These are phyloP conservation scores for Thymelicus sylvestris DNA, from an alignment of 2,888 invertebrate species.

Conservation along the genomic window DNA sequence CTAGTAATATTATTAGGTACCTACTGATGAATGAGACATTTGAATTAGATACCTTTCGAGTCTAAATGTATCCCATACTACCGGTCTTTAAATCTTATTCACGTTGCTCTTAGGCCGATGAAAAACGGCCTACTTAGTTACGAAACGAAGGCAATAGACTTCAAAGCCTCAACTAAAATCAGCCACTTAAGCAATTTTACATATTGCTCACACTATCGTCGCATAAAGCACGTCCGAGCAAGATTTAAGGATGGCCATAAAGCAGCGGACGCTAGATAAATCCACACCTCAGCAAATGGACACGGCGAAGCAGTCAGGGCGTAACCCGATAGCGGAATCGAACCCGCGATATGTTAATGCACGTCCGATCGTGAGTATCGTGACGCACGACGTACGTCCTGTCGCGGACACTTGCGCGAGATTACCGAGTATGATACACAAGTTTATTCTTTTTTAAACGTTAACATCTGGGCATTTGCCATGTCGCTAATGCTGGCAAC, in stretches of 20 bases:
- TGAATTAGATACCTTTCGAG: no score
- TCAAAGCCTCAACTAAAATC: constrained; percentile 8
- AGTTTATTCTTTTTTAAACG: constrained; percentile 42
- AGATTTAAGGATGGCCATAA: constrained; percentile 30
- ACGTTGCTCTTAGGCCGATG: not conserved
- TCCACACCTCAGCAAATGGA: constrained; percentile 34
- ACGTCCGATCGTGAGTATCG: constrained; percentile 82
- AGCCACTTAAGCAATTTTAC: constrained; percentile 31
- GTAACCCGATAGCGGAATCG: constrained; percentile 67
- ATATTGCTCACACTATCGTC: constrained; percentile 24
- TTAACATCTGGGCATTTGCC: constrained; percentile 31
- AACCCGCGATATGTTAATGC: constrained; percentile 80
- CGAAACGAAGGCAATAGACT: not conserved
- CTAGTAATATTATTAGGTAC: no score
- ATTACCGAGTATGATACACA: constrained; percentile 50
- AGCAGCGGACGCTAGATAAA: constrained; percentile 29
- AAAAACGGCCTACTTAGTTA: constrained; percentile 3
- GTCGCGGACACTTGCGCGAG: constrained; percentile 64
- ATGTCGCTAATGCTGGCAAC: constrained; percentile 26
- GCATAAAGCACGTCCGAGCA: constrained; percentile 25
- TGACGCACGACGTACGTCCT: constrained; percentile 79
- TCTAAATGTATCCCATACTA: no score
- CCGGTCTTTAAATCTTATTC: not conserved
- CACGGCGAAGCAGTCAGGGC: constrained; percentile 24
- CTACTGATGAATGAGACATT: no score